Percentiles rank a stretch among this genome's conserved stretches.
phyloP scores from a whole-genome alignment of 2,113 vertebrate species.

The Ranitomeya imitator region DNA sequence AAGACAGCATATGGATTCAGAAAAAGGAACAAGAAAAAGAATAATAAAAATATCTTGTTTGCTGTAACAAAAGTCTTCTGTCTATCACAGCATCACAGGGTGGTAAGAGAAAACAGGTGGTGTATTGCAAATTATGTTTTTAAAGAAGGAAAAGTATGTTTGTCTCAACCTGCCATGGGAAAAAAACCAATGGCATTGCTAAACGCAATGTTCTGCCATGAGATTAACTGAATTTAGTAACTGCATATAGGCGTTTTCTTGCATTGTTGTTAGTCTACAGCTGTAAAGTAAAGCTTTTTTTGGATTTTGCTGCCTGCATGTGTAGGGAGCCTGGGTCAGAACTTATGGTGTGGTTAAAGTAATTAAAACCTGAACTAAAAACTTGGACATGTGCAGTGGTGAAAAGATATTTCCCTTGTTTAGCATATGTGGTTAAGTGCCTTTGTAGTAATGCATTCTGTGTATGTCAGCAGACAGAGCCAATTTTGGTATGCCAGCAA shows the following conservation, averaged over 20 bases:
- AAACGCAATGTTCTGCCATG: slow-evolving; percentile 50
- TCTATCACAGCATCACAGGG: background rate
- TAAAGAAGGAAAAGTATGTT: slow-evolving; percentile 40
- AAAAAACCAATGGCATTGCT: slow-evolving; percentile 46
- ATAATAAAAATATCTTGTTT: slow-evolving; percentile 13
- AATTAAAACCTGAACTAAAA: slow-evolving; percentile 54
- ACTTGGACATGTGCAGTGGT: slow-evolving; percentile 48
- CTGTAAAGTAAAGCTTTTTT: slow-evolving; percentile 41
- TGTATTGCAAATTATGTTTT: slow-evolving; percentile 16
- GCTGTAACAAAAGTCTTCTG: background rate
- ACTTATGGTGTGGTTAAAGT: slow-evolving; percentile 50
- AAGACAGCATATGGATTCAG: slow-evolving; percentile 4
- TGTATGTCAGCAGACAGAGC: slow-evolving; percentile 37
- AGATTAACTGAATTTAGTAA: slow-evolving; percentile 51
- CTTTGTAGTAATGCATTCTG: slow-evolving; percentile 38
- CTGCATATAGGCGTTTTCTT: slow-evolving; percentile 41
- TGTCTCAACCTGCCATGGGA: slow-evolving; percentile 49
- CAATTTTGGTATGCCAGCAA: slow-evolving; percentile 49
- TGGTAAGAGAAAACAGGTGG: slow-evolving; percentile 46
- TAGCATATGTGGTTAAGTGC: slow-evolving; percentile 37
- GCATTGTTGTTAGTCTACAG: slow-evolving; percentile 49
- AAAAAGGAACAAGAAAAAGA: slow-evolving; percentile 13
- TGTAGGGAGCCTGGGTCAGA: slow-evolving; percentile 46
- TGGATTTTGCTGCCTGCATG: background rate
- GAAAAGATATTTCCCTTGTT: slow-evolving; percentile 52